Base-by-base conservation (phyloP, 2,797 vertebrate genomes). In the Hozukius guyotensis region DNA sequence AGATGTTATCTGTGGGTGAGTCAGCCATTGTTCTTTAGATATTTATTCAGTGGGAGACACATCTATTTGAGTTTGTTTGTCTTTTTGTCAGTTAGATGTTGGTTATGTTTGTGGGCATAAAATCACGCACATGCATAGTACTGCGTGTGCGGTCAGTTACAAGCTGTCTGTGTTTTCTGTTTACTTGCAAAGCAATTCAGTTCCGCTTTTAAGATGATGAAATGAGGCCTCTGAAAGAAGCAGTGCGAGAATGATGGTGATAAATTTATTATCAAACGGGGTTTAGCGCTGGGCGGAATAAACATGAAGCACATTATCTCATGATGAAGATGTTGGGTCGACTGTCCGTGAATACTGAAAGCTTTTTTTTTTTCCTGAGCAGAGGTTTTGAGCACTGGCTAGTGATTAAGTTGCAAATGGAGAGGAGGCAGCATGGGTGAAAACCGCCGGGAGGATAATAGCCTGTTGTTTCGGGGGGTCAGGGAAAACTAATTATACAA, bases 211-310 rank as follows among this genome's bases (percentile, higher is more conserved):
- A 52, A 52, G 14, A 66, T 75, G 77, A 86, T 91, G 66, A 88
- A 87, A 86, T 36, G 81, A 75, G 25, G 72, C 67, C 71, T 78
- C 74, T 61, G 65, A 70, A 85, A 77, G 84, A 89, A 75, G 65
- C 79, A 46, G 83, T 16, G 69, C 22, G 6, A 68, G 62, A 84
- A 84, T 62, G 80, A 86, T 84, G 73, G 80, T 88, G 84, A 94
- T 89, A 60, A 87, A 93, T 94, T 74, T 72, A 92, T 90, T 80
- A 88, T 92, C 84, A 92, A 92, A 90, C 59, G 14, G 85, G 82
- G 77, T 87, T 87, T 82, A 89, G 80, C 31, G 9, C 24, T 53
- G 84, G 88, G 86, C 7, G 46, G 92, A 92, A 92, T 91, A 88
- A 89, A 91, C 88, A 92, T 77, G 85, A 81, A 85, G 72, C 84